A percentile compares a stretch with the other conserved stretches of the same genome.
These are phyloP conservation scores for Rhinoraja longicauda DNA, from an alignment of 2,797 vertebrate genomes.

Conservation along the genomic window DNA sequence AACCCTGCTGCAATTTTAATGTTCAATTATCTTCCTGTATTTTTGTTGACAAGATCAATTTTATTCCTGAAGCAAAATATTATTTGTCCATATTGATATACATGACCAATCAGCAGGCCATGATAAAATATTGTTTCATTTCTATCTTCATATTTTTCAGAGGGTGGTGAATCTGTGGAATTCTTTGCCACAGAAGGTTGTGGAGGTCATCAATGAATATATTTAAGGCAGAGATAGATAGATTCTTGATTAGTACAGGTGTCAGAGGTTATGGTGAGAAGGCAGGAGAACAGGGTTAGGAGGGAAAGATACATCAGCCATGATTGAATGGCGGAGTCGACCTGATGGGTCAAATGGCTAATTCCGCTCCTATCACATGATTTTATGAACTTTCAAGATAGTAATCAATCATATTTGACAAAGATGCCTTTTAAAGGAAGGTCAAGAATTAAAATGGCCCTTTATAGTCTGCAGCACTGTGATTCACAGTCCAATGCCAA, in stretches of 20 bases:
- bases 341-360: too few relatives aligned
- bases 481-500: background rate
- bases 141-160: background rate
- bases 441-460: background rate
- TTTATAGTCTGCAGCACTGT: background rate
- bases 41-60: background rate
- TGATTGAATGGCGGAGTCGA: too few relatives aligned
- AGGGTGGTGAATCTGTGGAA: too few relatives aligned
- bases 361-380: too few relatives aligned
- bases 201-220: too few relatives aligned
- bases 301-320: too few relatives aligned
- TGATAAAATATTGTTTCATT: background rate
- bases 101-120: background rate
- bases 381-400: background rate
- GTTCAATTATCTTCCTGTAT: background rate
- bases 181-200: too few relatives aligned
- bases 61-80: background rate
- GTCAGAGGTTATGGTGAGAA: too few relatives aligned
- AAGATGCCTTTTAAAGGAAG: background rate
- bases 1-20: background rate
- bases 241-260: too few relatives aligned
- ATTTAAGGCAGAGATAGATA: too few relatives aligned
- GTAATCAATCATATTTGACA: background rate
- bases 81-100: background rate
- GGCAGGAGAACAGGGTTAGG: too few relatives aligned